Evolutionary conservation across 2,888 invertebrate species (phyloP).

Genomic region (Dendrolimus pini): DNA sequence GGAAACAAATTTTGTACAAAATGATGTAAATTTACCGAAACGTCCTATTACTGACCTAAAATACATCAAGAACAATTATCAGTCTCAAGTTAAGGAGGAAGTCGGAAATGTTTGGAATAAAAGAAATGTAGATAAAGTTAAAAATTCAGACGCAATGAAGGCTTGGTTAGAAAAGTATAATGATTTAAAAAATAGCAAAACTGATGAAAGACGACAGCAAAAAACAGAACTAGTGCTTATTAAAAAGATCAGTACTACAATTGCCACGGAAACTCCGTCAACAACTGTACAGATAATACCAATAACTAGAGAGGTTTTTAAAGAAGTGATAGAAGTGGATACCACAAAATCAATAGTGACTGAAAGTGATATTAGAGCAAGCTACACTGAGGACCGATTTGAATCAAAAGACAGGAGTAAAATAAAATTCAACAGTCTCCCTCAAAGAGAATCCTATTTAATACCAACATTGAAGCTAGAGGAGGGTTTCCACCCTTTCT

Average conservation of each 20-base stretch:
- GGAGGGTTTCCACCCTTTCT: conserved; percentile 78
- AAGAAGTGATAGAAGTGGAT: conserved; percentile 30
- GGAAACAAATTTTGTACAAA: conserved; percentile 41
- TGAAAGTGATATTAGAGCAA: conserved; percentile 43
- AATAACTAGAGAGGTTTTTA: conserved; percentile 52
- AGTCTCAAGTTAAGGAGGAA: conserved; percentile 14
- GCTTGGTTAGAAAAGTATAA: conserved; percentile 54
- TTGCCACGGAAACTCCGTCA: conserved; percentile 12
- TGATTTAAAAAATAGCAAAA: conserved; percentile 38
- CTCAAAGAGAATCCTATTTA: conserved; percentile 65
- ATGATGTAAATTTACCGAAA: conserved; percentile 24
- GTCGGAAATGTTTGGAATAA: conserved; percentile 40
- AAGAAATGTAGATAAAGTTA: conserved; percentile 36
- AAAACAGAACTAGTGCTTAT: conserved; percentile 31
- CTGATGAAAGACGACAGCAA: conserved; percentile 37
- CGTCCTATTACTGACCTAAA: conserved; percentile 29
- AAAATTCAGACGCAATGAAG: conserved; percentile 36
- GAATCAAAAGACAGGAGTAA: conserved; percentile 53
- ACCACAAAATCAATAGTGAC: conserved; percentile 36
- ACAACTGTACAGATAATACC: conserved; percentile 42
- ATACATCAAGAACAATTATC: conserved; percentile 1
- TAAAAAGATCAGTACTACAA: conserved; percentile 25
- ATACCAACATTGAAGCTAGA: conserved; percentile 75
- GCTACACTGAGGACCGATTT: conserved; percentile 57
- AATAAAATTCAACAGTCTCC: conserved; percentile 66